Base-by-base conservation (phyloP, 2,797 vertebrate species). In the Microchirus variegatus region DNA sequence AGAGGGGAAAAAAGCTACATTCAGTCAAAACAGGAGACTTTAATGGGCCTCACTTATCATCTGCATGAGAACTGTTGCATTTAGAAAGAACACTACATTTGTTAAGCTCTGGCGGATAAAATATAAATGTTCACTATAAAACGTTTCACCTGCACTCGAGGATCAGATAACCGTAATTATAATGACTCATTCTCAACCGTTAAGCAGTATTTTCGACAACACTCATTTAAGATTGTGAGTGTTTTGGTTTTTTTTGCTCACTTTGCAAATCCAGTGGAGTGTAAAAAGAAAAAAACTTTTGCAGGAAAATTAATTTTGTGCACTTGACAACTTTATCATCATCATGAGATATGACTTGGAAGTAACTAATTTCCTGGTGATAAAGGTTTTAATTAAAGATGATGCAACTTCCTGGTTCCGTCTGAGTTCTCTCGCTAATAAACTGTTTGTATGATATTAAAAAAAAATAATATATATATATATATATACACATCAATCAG, bases 181-280 rank as follows among this genome's bases (percentile, higher is more conserved):
- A 53, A 44, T 17, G 2, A 1, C 8, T 48, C 31, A 16, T 4
- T 55, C 16, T 63, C 42, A 59, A 45, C 12, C 19, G 12, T 14
- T 15, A 12, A 4, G 31, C 17, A 45, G 6, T 45, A 12, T 47
- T 37, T 37, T 42, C 15, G 7, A 19, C 13, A 22, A 18, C 40
- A 17, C 48, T 50, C 6, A 15, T 62, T 26, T 36, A 60, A 69
- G 35, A 10, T 15, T 13, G 5, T 1, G 26, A n/a, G n/a, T n/a
- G n/a, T n/a, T n/a, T n/a, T n/a, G n/a, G n/a, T n/a, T n/a, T 53
- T 52, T 43, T 59, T 19, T 55, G 18, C 10, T 60, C 50, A 52
- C 54, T 62, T 15, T 15, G 41, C 41, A 42, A 68, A 13, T 59
- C 14, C 3, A 37, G 38, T 12, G 48, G 13, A 70, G 41, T 3